These are phyloP conservation scores for Rhombomys opimus DNA, from an alignment of 2,113 vertebrate genomes.

Conservation along the genomic window DNA sequence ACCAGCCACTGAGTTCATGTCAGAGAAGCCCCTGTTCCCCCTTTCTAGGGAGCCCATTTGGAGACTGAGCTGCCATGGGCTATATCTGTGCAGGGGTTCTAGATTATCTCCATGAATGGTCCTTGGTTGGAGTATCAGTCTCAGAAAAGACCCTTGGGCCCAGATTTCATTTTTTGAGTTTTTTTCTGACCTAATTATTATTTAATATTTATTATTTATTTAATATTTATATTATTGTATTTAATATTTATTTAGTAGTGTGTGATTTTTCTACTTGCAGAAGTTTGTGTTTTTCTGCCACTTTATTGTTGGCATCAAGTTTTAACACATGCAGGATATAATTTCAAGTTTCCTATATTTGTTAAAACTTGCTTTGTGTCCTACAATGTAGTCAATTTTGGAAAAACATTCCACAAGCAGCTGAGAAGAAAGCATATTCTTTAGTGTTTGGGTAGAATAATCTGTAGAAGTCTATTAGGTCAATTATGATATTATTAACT, in stretches of 20 bases:
- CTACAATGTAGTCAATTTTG: neutral
- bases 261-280: neutral
- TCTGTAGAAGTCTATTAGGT: neutral
- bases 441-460: neutral
- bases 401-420: neutral
- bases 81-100: too few species aligned
- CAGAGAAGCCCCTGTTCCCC: too few species aligned
- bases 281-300: neutral
- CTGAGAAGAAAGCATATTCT: neutral
- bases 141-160: too few species aligned
- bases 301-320: neutral
- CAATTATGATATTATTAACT: neutral
- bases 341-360: neutral
- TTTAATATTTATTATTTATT: too few species aligned
- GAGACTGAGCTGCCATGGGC: too few species aligned
- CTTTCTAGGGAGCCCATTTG: too few species aligned
- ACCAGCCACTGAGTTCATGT: too few species aligned
- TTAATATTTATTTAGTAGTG: neutral
- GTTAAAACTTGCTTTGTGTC: neutral
- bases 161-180: neutral
- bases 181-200: neutral
- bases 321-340: neutral
- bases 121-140: too few species aligned
- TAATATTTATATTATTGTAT: too few species aligned
- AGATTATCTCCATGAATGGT: too few species aligned